These are phyloP conservation scores for Ips typographus DNA, from an alignment of 1,140 invertebrate species.

Conservation along the genomic window DNA sequence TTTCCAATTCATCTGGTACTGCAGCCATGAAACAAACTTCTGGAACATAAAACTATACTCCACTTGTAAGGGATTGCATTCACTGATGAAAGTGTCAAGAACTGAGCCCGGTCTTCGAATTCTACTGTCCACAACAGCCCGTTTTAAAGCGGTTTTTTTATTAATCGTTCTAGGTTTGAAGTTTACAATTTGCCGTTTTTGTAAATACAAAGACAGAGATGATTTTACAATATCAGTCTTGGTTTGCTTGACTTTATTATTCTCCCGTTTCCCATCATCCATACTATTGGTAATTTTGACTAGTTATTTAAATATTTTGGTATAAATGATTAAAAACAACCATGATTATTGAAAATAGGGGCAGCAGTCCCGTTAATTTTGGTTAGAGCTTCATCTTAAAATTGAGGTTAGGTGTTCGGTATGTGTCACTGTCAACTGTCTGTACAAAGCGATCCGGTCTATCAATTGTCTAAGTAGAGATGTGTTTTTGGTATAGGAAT, in stretches of 20 bases:
- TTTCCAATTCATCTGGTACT: slow-evolving; percentile 41
- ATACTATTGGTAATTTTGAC: slow-evolving; percentile 22
- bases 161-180: slow-evolving; percentile 24
- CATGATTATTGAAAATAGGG: no score
- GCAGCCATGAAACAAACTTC: slow-evolving; percentile 48
- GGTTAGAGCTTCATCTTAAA: no score
- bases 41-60: slow-evolving; percentile 45
- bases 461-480: no score
- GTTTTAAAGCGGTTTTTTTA: slow-evolving; percentile 20
- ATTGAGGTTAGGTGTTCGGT: no score
- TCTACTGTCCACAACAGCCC: slow-evolving; percentile 18
- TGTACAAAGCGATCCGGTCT: no score
- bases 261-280: slow-evolving; percentile 41
- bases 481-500: no score
- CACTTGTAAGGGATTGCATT: slow-evolving; percentile 44
- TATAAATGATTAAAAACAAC: no score
- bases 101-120: slow-evolving; percentile 46
- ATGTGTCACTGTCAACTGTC: no score
- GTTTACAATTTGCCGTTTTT: slow-evolving; percentile 43
- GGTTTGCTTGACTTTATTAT: slow-evolving; percentile 40
- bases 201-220: slow-evolving; percentile 43
- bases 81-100: slow-evolving; percentile 46
- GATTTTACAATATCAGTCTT: slow-evolving; percentile 44
- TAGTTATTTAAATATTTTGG: no score
- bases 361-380: no score